A percentile compares a stretch with the other conserved stretches of the same genome.
Evolutionary conservation across 2,113 vertebrate genomes (phyloP).

Genomic region (Macrotis lagotis): DNA sequence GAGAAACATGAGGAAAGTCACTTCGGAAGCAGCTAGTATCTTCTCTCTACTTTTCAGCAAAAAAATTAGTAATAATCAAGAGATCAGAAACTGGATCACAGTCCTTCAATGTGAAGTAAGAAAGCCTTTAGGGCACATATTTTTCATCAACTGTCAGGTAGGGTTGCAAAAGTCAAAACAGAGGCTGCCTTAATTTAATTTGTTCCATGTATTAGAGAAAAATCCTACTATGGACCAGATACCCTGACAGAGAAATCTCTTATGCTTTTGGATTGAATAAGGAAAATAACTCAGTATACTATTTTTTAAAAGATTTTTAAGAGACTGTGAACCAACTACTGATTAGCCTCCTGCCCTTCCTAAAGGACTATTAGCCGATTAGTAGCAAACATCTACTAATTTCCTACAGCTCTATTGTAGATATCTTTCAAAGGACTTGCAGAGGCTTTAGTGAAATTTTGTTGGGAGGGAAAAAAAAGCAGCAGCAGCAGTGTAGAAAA

Average conservation of each 20-base stretch:
- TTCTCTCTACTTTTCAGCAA: conserved; percentile 84
- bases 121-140: conserved; percentile 61
- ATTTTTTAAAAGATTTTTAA: conserved; percentile 73
- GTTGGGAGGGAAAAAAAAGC: conserved; percentile 88
- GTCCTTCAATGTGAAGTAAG: conserved; percentile 79
- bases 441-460: conserved; percentile 91
- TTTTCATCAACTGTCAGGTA: conserved; percentile 77
- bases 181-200: conserved; percentile 72
- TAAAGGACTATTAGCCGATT: conserved; percentile 86
- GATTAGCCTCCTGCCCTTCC: conserved; percentile 84
- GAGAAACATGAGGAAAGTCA: conserved; percentile 83
- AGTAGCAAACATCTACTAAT: conserved; percentile 86
- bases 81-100: conserved; percentile 88
- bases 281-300: conserved; percentile 76
- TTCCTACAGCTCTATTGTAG: conserved; percentile 87
- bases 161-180: conserved; percentile 74
- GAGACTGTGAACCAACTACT: conserved; percentile 88
- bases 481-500: conserved; percentile 91
- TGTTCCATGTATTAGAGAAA: conserved; percentile 66
- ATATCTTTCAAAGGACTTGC: conserved; percentile 88
- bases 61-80: conserved; percentile 84
- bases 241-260: conserved; percentile 78
- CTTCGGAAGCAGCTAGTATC: conserved; percentile 87
- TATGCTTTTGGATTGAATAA: conserved; percentile 75
- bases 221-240: conserved; percentile 76